These are phyloP conservation scores for Sinodicranocentrus sp. DNA, from an alignment of 2,888 invertebrate genomes.

Conservation along the genomic window DNA sequence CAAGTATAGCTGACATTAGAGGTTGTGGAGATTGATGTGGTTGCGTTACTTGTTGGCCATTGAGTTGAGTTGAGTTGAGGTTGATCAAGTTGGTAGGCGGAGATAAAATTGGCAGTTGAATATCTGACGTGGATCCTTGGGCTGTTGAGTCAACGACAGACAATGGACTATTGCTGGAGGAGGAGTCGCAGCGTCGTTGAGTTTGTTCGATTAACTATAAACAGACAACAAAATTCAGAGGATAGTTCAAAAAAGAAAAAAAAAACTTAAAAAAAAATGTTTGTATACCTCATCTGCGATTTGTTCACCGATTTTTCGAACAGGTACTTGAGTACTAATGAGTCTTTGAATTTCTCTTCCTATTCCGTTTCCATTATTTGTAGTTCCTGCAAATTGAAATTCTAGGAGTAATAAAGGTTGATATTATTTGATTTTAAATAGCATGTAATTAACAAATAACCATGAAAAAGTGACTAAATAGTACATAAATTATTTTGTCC, in stretches of 20 bases:
- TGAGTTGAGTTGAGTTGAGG: constrained; percentile 12
- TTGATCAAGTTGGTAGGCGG: constrained; percentile 36
- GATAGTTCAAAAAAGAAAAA: background rate
- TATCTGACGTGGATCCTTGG: constrained; percentile 18
- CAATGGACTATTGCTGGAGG: constrained; percentile 80
- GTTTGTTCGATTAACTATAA: constrained; percentile 78
- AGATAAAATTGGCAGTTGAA: constrained; percentile 35
- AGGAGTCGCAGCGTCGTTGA: constrained; percentile 78
- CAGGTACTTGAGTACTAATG: constrained; percentile 88
- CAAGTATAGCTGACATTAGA: constrained; percentile 2
- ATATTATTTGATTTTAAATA: too few relatives aligned
- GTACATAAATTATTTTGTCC: too few relatives aligned
- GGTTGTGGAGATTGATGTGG: constrained; percentile 39
- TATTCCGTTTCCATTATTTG: constrained; percentile 62
- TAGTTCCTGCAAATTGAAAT: constrained; percentile 43
- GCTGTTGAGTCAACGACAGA: constrained; percentile 77
- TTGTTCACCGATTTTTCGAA: constrained; percentile 90
- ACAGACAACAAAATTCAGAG: background rate
- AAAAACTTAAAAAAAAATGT: too few relatives aligned
- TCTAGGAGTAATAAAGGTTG: too few relatives aligned
- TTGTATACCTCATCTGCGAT: constrained; percentile 86
- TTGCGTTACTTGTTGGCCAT: constrained; percentile 23
- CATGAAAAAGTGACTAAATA: too few relatives aligned
- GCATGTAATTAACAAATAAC: too few relatives aligned
- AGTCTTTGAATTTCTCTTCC: constrained; percentile 83